Base-by-base conservation (phyloP, 2,113 vertebrate genomes). In the Microcebus jonahi region DNA sequence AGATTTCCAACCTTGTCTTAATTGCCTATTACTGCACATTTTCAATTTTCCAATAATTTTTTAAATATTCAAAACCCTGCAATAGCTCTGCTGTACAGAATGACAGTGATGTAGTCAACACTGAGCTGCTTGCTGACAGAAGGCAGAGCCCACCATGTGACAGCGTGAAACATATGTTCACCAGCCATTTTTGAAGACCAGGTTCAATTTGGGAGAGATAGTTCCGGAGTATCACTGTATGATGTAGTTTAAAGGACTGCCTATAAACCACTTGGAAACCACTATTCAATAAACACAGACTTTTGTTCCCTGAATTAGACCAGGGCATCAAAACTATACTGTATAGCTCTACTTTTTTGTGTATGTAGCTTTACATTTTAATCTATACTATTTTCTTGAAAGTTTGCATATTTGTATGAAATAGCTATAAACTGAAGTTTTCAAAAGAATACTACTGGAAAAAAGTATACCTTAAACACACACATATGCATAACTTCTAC, bases 361-460 rank as follows among this genome's bases (percentile, higher is more conserved):
- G 15, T 48, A 63, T 29, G 27, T 21, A 25, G 17, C 15, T 77
- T 53, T 17, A 79, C 25, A 73, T 79, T 70, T 81, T 89, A 86
- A 95, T 79, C 91, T 80, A 20, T 0, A 48, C 39, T 87, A 61
- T 63, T 71, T 90, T 88, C 59, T 36, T 88, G 50, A 88, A 95
- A 89, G 96, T 31, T 96, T 29, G 6, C 36, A 87, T 10, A 53
- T 8, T 70, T 76, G 21, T 5, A 68, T 29, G 25, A 76, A 77
- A 48, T 0, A 39, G 20, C 25, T 70, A 4, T 23, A 61, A 53
- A 63, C 53, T 92, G 67, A 80, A 67, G 34, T 88, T 95, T 91
- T 94, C 77, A 95, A 57, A 91, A 93, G 59, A 96, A 42, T 27
- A 55, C 50, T 53, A 90, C 50, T 59, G 88, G 34, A 71, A 63